phyloP scores from a whole-genome alignment of 2,113 vertebrate genomes.

The Xyliphius kryptos region DNA sequence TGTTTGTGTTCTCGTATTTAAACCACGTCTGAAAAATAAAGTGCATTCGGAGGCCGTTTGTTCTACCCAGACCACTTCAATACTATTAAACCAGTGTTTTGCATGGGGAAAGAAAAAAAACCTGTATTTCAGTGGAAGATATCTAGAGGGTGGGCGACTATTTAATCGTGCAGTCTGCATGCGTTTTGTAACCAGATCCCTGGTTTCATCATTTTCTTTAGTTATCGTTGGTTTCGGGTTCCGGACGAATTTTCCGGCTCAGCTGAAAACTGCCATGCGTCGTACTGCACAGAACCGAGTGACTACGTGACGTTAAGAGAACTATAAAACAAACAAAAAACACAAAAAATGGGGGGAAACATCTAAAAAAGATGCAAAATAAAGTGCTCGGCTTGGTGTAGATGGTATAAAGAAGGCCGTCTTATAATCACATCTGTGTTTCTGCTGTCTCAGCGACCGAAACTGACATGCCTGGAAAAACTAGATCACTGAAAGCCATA shows the following conservation, averaged over 20 bases:
- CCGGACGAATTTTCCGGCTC: constrained; percentile 79
- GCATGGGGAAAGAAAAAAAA: constrained; percentile 63
- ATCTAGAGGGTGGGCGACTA: constrained; percentile 70
- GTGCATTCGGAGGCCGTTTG: constrained; percentile 40
- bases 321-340: neutral
- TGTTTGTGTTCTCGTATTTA: constrained; percentile 62
- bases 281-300: constrained; percentile 78
- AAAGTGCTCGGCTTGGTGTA: constrained; percentile 17
- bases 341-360: constrained; percentile 20
- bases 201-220: constrained; percentile 55
- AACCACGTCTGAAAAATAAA: constrained; percentile 52
- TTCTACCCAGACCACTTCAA: constrained; percentile 71
- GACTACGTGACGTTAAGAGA: constrained; percentile 69
- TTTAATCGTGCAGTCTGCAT: constrained; percentile 90
- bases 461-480: constrained; percentile 65
- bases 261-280: constrained; percentile 99
- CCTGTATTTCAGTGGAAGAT: constrained; percentile 61
- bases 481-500: constrained; percentile 74
- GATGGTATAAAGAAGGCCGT: constrained; percentile 16
- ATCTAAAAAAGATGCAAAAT: neutral
- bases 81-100: constrained; percentile 67
- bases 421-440: constrained; percentile 56
- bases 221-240: constrained; percentile 82
- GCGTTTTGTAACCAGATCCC: constrained; percentile 78
- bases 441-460: constrained; percentile 66